Evolutionary conservation across 2,113 vertebrate genomes (phyloP).

Genomic region (Phalacrocorax aristotelis): DNA sequence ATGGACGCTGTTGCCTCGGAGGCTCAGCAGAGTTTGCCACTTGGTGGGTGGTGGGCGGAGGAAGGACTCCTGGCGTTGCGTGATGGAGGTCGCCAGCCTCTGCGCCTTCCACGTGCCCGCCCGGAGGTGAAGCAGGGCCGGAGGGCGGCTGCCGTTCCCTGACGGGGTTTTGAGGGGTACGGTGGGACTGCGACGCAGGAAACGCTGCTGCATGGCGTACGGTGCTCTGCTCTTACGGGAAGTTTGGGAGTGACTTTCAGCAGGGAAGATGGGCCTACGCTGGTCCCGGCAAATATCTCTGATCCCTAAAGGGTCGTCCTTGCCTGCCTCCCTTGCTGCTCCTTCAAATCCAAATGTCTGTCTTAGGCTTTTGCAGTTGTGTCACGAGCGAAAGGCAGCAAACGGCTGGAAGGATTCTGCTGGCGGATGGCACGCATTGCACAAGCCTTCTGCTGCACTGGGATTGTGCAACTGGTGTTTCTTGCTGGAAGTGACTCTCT

Average conservation of each 20-base stretch:
- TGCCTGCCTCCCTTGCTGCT: not conserved
- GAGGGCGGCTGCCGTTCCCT: not conserved
- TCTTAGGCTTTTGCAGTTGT: too few species aligned
- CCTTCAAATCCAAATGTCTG: not conserved
- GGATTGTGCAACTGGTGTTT: not conserved
- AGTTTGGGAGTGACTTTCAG: not conserved
- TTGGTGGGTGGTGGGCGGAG: accelerated
- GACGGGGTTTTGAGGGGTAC: accelerated
- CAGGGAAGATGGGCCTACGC: too few species aligned
- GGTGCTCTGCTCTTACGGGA: accelerated
- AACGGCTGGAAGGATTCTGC: not conserved
- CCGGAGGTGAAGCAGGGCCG: accelerated
- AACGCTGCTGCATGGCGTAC: not conserved
- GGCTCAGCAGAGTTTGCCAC: not conserved
- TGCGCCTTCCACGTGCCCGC: accelerated
- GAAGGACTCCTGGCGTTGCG: accelerated
- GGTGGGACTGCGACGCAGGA: not conserved
- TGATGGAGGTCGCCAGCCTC: not conserved
- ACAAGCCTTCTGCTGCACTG: accelerated
- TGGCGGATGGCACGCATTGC: not conserved
- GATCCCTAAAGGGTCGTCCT: not conserved
- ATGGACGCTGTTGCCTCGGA: not conserved
- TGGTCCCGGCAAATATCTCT: not conserved
- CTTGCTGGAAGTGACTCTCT: not conserved
- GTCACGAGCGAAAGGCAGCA: not conserved